Evolutionary conservation across 2,888 invertebrate species (phyloP), one percentile per base, ranked within the genome.

Genomic region (Apamea anceps): DNA sequence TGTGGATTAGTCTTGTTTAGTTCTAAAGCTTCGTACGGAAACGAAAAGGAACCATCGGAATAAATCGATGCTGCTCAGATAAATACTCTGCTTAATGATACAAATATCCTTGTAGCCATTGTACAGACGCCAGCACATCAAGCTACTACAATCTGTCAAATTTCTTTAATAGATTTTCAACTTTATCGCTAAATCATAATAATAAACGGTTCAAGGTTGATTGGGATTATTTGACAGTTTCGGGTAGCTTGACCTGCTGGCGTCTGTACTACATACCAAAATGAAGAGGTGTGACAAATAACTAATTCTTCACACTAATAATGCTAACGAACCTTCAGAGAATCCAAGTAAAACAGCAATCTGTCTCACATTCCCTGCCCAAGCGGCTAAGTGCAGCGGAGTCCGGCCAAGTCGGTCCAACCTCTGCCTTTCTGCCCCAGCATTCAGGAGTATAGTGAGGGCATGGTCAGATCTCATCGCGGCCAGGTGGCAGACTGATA

Each of bases 361-460:
- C 77, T 94, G 94, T 25, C 84, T 87, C 0, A 89, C 82, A 79
- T 94, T 90, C 2, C 95, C 95, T 2, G 90, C 89, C 92, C 93
- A 95, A 5, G 94, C 94, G 2, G 95, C 95, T 28, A 95, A 77
- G 80, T 96, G 96, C 2, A 96, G 85, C 0, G 96, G 95, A 25
- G 96, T 95, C 7, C 93, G 90, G 0, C 96, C 96, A 25, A 91
- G 88, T 12, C 90, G 90, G 79, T 96, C 93, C 66, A 90, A 87
- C 21, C 92, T 90, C 18, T 90, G 86, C 3, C 91, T 90, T 15
- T 92, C 91, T 1, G 93, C 94, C 4, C 93, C 93, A 8, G 89
- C 84, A 0, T 90, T 87, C 18, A 96, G 85, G 8, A 97, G 91
- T 13, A 91, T 72, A 4, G 90, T 81, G 7, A 95, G 92, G 15